A percentile compares a stretch with the other conserved stretches of the same genome.
Evolutionary conservation across 2,888 invertebrate genomes (phyloP).

Genomic region (Drosophila neonasuta): DNA sequence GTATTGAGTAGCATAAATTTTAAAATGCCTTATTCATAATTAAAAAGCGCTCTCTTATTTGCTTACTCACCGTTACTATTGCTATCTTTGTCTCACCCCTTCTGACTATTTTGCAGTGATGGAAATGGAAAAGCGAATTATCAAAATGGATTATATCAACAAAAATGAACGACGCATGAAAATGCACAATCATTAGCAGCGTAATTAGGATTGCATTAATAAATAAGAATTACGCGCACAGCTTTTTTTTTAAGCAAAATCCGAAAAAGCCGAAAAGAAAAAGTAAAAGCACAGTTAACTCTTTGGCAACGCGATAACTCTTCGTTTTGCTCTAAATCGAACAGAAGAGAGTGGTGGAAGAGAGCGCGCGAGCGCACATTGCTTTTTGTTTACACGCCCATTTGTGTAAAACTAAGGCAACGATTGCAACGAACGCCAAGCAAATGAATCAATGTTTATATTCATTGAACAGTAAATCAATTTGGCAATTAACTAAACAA

Average conservation of each 20-base stretch:
- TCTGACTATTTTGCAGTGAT: conserved; percentile 47
- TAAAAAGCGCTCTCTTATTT: conserved; percentile 1
- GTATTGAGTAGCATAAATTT: conserved; percentile 12
- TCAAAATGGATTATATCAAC: conserved; percentile 44
- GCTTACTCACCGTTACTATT: conserved; percentile 1
- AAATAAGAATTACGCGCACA: conserved; percentile 16
- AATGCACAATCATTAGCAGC: conserved; percentile 42
- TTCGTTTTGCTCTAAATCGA: conserved; percentile 22
- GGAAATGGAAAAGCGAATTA: conserved; percentile 49
- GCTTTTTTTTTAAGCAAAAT: conserved; percentile 7
- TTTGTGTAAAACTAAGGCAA: conserved; percentile 33
- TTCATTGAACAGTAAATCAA: conserved; percentile 26
- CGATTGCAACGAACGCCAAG: conserved; percentile 24
- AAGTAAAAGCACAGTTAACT: conserved; percentile 33
- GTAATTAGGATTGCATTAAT: conserved; percentile 27
- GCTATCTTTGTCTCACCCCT: conserved; percentile 19
- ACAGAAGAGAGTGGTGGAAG: conserved; percentile 50
- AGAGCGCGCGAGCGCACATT: conserved; percentile 72
- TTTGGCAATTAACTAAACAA: conserved; percentile 41
- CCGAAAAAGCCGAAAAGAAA: conserved; percentile 16
- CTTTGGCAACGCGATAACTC: conserved; percentile 35
- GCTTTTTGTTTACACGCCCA: conserved; percentile 67
- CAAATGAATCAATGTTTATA: conserved; percentile 24
- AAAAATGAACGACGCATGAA: conserved; percentile 40
- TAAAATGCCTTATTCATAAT: conserved; percentile 29